phyloP scores from a whole-genome alignment of 2,113 vertebrate genomes.

The Varanus komodoensis region DNA sequence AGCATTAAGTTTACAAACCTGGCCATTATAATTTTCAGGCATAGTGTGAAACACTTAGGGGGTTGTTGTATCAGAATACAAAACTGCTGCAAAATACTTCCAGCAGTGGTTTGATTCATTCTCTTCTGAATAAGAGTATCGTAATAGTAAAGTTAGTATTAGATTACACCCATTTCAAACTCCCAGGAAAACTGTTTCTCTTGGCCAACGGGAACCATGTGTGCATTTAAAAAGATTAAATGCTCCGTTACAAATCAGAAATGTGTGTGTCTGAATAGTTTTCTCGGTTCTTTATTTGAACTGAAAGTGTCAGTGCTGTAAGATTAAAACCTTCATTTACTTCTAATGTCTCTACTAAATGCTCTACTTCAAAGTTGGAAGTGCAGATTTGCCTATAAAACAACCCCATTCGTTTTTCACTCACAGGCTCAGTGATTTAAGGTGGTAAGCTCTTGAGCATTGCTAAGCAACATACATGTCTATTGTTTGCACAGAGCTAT shows the following conservation, averaged over 20 bases:
- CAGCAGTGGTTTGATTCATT: neutral
- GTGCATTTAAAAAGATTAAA: constrained; percentile 38
- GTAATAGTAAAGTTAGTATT: constrained; percentile 6
- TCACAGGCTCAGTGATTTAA: constrained; percentile 43
- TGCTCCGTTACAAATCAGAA: constrained; percentile 28
- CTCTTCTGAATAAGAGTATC: constrained; percentile 11
- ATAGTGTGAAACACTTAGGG: neutral
- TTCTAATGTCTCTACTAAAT: constrained; percentile 41
- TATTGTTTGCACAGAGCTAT: constrained; percentile 56
- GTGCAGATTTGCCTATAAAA: constrained; percentile 43
- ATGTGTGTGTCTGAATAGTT: constrained; percentile 22
- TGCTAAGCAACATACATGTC: constrained; percentile 63
- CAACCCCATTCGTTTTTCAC: constrained; percentile 27
- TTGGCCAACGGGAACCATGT: constrained; percentile 23
- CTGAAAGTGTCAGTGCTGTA: constrained; percentile 23
- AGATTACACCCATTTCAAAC: constrained; percentile 3
- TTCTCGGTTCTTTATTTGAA: constrained; percentile 14
- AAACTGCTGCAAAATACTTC: neutral
- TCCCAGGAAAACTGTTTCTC: constrained; percentile 21
- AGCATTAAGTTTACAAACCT: neutral
- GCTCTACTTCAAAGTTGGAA: constrained; percentile 30
- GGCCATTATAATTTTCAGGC: neutral
- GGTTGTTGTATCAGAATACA: neutral
- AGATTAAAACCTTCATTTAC: constrained; percentile 41
- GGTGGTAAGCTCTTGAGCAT: constrained; percentile 46